A percentile compares a stretch with the other conserved stretches of the same genome.
Conservation (phyloP, 2,113 vertebrate species). For the Zosterops borbonicus region DNA sequence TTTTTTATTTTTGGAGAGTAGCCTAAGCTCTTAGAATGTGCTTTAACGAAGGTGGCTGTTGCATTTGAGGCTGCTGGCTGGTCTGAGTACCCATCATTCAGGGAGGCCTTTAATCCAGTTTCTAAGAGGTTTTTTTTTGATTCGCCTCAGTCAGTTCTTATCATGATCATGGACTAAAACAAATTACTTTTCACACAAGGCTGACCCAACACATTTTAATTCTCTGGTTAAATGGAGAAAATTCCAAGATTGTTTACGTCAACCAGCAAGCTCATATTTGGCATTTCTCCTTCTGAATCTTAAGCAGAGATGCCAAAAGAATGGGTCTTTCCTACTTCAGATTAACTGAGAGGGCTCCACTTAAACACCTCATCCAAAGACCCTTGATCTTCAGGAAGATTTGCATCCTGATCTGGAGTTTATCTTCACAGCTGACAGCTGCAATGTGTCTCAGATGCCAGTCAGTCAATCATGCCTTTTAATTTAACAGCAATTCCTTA, state of each 20-base stretch:
- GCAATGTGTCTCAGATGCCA: conserved; percentile 27
- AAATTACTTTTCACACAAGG: conserved; percentile 32
- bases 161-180: neutral
- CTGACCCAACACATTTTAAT: neutral
- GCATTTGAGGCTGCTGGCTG: neutral
- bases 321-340: neutral
- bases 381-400: conserved; percentile 38
- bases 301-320: neutral
- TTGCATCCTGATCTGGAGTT: neutral
- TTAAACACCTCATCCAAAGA: neutral
- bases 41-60: neutral
- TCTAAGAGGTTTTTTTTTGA: neutral
- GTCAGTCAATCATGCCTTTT: conserved; percentile 33
- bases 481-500: conserved; percentile 53
- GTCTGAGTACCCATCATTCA: neutral
- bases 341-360: neutral
- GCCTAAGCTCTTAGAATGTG: neutral
- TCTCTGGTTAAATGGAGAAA: neutral
- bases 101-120: neutral
- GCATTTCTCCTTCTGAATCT: neutral
- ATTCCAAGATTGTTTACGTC: neutral
- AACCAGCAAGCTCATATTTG: neutral
- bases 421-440: conserved; percentile 57
- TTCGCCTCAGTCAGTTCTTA: neutral
- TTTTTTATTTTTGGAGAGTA: neutral